Evolutionary conservation across 2,113 vertebrate species (phyloP), one percentile per base, ranked within the genome.

Genomic region (Fregetta grallaria): DNA sequence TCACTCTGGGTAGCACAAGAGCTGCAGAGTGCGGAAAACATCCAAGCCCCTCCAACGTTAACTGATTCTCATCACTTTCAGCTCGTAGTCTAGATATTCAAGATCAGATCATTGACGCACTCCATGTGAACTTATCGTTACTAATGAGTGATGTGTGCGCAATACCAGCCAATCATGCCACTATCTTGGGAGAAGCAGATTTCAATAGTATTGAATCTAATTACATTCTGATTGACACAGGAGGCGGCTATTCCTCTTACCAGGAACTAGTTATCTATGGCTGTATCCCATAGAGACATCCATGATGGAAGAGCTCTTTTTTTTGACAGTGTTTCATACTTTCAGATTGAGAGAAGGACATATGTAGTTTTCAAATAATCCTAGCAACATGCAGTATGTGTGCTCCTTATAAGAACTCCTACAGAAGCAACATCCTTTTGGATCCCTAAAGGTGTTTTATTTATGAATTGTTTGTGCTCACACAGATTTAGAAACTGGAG

Each of bases 61-160:
- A 45, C 5, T 4, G 21, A 18, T 71, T 67, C 38, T 84, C 11
- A 59, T 18, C 3, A 1, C 42, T 90, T 42, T 82, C 55, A 67
- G 18, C 5, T 74, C 3, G 3, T 56, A 9, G 15, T 66, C 36
- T 36, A 14, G 29, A 4, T n/a, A 45, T 45, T 77, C 34, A 20
- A 23, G 61, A 34, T 26, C 55, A 67, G 50, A 27, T 34, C 11
- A 5, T 2, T 62, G 20, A 16, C 53, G 0, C 53, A 16, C 13
- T 52, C 21, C 25, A 11, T 1, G 1, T 27, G 47, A 82, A 34
- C 4, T 63, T 42, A 36, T 1, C 4, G 1, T 61, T 42, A 49
- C 25, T 61, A 66, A 36, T 0, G 5, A 49, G 30, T 49, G 27
- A 44, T 9, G 3, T 22, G 34, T 30, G 12, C 3, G 1, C 25